Evolutionary conservation across 2,113 vertebrate genomes (phyloP).

Genomic region (Rissa tridactyla): DNA sequence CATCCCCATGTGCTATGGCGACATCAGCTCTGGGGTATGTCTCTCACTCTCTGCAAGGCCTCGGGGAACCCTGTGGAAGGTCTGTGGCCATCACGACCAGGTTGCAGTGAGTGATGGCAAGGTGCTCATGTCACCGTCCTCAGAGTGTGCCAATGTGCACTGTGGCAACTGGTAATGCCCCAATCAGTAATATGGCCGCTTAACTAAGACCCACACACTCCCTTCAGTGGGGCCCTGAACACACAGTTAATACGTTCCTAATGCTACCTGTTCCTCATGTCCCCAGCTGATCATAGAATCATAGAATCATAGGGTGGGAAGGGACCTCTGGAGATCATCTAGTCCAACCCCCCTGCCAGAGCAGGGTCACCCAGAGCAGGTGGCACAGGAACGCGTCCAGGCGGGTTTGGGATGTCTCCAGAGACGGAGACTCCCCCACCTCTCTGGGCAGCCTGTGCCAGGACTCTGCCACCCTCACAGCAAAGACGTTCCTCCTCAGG

Average conservation of each 20-base stretch:
- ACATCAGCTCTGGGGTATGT: neutral
- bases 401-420: no score
- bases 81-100: neutral
- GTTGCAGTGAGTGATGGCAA: neutral
- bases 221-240: neutral
- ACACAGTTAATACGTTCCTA: neutral
- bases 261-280: neutral
- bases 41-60: neutral
- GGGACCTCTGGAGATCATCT: no score
- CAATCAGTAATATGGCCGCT: neutral
- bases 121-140: neutral
- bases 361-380: no score
- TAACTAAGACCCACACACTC: neutral
- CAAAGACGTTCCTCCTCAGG: no score
- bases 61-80: neutral
- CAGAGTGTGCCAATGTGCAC: neutral
- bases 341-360: no score
- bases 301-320: no score
- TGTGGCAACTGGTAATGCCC: neutral
- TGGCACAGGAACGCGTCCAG: no score
- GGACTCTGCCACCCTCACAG: no score
- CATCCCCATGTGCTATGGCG: rapidly evolving
- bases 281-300: no score
- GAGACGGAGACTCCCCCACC: no score
- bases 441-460: no score